Base-by-base conservation (phyloP, 1,140 invertebrate species). In the Pseudomyrmex pallidus region DNA sequence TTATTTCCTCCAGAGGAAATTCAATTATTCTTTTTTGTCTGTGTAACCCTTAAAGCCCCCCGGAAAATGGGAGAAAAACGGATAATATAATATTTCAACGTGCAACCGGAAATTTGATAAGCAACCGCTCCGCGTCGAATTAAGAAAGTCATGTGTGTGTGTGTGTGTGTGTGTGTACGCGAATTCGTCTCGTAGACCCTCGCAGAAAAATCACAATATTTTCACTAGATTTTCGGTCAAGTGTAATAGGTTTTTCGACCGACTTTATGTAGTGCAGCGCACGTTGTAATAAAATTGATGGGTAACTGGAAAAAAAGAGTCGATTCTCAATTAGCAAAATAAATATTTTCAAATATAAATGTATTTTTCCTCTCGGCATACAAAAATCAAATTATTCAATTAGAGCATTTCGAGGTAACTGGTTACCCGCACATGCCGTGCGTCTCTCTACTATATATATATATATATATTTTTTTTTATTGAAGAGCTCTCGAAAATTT, bases 1-100 rank as follows among this genome's bases (percentile, higher is more conserved):
- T 80, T 72, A 80, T 80, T 80, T 80, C 12, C 56, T 59, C 20
- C 15, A 48, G 66, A 78, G 54, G 44, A 80, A 80, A 80, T 80
- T 72, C 76, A 80, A 80, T 80, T 80, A 72, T 70, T 80, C 76
- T 70, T 80, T 80, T 72, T 72, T 80, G 44, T 70, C 22, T 70
- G 76, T 70, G 54, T 80, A 80, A 80, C 44, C 66, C 70, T 72
- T 61, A 80, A 59, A 72, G 54, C 48, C 72, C 35, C 5, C 61
- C 44, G 66, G 46, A 48, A 80, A 80, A 80, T 22, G 15, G 5
- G 44, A 57, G 44, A 17, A 72, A 80, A 5, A 7, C 15, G 44
- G 10, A 61, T 48, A 56, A 59, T 72, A 50, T 48, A 56, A 59
- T 72, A 70, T 61, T 80, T 72, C 44, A 72, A 44, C 20, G 20